Base-by-base conservation (phyloP, 1,140 invertebrate species). In the Hermetia illucens region DNA sequence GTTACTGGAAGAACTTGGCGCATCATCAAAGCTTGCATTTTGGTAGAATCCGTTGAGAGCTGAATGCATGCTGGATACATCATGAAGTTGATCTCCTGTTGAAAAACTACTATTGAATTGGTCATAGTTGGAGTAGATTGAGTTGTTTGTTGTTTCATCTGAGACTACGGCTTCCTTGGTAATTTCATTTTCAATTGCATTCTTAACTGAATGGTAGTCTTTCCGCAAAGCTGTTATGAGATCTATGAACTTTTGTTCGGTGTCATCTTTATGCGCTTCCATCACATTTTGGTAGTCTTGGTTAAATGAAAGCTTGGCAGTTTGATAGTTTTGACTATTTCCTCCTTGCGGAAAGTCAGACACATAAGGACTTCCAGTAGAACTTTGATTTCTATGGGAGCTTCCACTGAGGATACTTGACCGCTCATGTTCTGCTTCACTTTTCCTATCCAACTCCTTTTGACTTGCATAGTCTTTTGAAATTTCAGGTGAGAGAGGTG, bases 21-120 rank as follows among this genome's bases (percentile, higher is more conserved):
- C 6, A 31, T 32, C 27, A n/a, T 39, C 37, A 21, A 31, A 39
- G 13, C 21, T 19, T 4, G 37, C 10, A 32, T 39, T 39, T 10
- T 39, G 37, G 22, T 31, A 39, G 17, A 32, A 20, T 5, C 25
- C 18, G 21, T 25, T n/a, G n/a, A n/a, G n/a, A n/a, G n/a, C n/a
- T n/a, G n/a, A n/a, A n/a, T n/a, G n/a, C n/a, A n/a, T n/a, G n/a
- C n/a, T n/a, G n/a, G n/a, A n/a, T n/a, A n/a, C n/a, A n/a, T n/a
- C n/a, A n/a, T n/a, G n/a, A n/a, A n/a, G n/a, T n/a, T n/a, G n/a
- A n/a, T n/a, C n/a, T n/a, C n/a, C n/a, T n/a, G n/a, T n/a, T n/a
- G n/a, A n/a, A n/a, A n/a, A n/a, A n/a, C n/a, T n/a, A n/a, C n/a
- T n/a, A n/a, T n/a, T n/a, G n/a, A n/a, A n/a, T n/a, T n/a, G n/a